phyloP scores from a whole-genome alignment of 2,888 invertebrate species.

The Nomada hirtipes region DNA sequence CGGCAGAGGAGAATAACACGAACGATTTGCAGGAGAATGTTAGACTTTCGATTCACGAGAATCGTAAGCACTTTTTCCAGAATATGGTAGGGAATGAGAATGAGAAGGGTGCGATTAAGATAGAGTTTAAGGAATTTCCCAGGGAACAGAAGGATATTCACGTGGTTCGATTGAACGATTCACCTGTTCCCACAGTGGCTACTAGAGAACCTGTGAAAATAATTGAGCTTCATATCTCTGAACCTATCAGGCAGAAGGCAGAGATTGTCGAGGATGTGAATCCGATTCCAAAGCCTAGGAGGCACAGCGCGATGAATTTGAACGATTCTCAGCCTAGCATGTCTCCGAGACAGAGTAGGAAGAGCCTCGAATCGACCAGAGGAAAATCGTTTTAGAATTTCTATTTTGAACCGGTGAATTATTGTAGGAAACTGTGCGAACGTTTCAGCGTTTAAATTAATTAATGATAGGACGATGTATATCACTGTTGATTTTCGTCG shows the following conservation, averaged over 20 bases:
- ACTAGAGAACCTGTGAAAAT: constrained; percentile 76
- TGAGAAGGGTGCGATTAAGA: constrained; percentile 69
- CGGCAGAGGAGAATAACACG: constrained; percentile 50
- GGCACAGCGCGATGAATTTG: constrained; percentile 81
- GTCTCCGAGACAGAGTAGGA: constrained; percentile 17
- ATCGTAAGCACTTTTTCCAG: constrained; percentile 77
- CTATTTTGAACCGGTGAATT: background rate
- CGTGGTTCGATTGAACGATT: constrained; percentile 76
- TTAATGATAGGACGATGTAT: background rate
- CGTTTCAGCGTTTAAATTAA: constrained; percentile 46
- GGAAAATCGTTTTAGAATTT: constrained; percentile 66
- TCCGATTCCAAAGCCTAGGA: constrained; percentile 87
- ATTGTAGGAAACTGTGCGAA: constrained; percentile 33
- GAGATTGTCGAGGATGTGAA: constrained; percentile 77
- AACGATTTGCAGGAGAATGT: constrained; percentile 48
- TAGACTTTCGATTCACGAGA: constrained; percentile 75
- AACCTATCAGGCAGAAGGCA: constrained; percentile 83
- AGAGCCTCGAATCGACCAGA: constrained; percentile 47
- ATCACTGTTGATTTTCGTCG: constrained; percentile 10
- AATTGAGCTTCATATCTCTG: constrained; percentile 86
- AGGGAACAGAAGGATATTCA: constrained; percentile 78
- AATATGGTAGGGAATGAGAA: constrained; percentile 71
- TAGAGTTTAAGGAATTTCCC: constrained; percentile 78
- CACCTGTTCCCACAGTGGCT: constrained; percentile 68
- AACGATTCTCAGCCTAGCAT: constrained; percentile 32